Conservation (phyloP, 1,140 invertebrate species). For the Drosophila aff. region DNA sequence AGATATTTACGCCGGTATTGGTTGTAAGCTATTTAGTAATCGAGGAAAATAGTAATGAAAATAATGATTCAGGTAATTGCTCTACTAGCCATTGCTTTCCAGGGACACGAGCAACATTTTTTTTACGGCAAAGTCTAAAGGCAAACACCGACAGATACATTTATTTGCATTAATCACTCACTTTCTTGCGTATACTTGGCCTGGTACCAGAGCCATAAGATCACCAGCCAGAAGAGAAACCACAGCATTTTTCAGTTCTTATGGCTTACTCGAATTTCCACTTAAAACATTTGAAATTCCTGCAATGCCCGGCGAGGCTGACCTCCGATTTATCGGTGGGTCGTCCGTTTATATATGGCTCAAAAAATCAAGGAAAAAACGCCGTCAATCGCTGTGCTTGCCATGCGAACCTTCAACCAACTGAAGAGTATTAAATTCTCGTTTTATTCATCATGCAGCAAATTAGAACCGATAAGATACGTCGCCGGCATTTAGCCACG, state of each 20-base stretch:
- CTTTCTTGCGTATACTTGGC: constrained; percentile 43
- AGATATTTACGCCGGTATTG: constrained; percentile 25
- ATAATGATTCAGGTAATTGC: constrained; percentile 31
- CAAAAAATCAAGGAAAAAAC: neutral
- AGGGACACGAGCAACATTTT: constrained; percentile 6
- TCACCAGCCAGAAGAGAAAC: constrained; percentile 58
- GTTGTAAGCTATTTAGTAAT: constrained; percentile 25
- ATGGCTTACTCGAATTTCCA: constrained; percentile 25
- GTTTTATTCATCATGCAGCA: constrained; percentile 62
- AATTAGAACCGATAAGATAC: constrained; percentile 72
- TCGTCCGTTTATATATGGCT: neutral
- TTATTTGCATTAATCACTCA: constrained; percentile 54
- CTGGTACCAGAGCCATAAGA: constrained; percentile 60
- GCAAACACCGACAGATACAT: constrained; percentile 14
- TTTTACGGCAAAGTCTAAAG: constrained; percentile 1
- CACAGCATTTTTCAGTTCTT: constrained; percentile 52
- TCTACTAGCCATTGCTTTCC: constrained; percentile 7
- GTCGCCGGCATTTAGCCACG: constrained; percentile 37
- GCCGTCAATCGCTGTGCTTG: constrained; percentile 14
- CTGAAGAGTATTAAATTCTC: constrained; percentile 50
- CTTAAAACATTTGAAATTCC: constrained; percentile 56
- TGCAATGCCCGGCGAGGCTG: constrained; percentile 6
- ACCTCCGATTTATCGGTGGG: constrained; percentile 25
- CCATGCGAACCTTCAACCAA: constrained; percentile 46
- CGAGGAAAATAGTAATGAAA: constrained; percentile 25